Base-by-base conservation (phyloP, 1,140 invertebrate genomes). In the Carposina sasakii region DNA sequence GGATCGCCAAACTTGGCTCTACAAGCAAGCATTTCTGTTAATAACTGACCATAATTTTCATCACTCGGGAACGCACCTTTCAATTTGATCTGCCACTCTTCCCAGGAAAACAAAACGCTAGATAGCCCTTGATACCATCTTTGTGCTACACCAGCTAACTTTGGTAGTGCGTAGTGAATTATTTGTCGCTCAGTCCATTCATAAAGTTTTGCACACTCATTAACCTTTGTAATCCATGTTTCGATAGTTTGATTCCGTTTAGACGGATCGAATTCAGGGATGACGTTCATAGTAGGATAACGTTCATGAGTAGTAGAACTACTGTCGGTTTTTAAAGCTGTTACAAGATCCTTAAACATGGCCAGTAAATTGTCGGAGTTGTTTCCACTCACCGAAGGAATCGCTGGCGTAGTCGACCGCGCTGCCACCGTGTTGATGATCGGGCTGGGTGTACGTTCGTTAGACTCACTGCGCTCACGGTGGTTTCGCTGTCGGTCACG, bases 141-240 rank as follows among this genome's bases (percentile, higher is more conserved):
- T 15, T 33, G 30, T 15, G 30, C 30, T 6, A 33, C 12, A 6
- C 30, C 30, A 4, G 30, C n/a, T n/a, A 33, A 33, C 15, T 33
- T 33, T 3, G 30, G 30, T 33, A n/a, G 3, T 8, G 30, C 30
- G n/a, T 33, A 33, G 15, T 33, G 30, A n/a, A 33, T 33, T 33
- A 15, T 33, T 13, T 33, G 30, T 33, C 40, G 46, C 9, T 57
- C 48, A 12, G 36, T 40, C 54, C 54, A 57, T 8, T 39, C 36
- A 20, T 39, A 39, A 20, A 39, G 20, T 8, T 22, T 20, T 10
- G 19, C 12, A 39, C 36, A 39, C 36, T 39, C 36, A 21, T 39
- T 39, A 22, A 39, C 36, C 10, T 39, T 39, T 21, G 12, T 19
- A 39, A 39, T 39, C 36, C 36, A 39, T 5, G 19, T 21, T 10